phyloP scores from a whole-genome alignment of 2,888 invertebrate species.

The Patella caerulea region DNA sequence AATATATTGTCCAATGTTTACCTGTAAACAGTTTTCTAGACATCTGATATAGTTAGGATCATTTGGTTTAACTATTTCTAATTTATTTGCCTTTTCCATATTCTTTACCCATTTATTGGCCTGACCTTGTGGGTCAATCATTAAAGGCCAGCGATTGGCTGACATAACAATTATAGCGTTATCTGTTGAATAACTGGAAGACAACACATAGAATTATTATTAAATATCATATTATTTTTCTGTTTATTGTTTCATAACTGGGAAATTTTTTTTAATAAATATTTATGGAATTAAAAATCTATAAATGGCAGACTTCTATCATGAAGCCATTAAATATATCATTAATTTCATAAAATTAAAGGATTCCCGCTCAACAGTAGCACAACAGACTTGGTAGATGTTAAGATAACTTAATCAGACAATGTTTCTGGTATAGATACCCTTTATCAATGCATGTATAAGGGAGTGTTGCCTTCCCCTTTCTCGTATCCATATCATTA shows the following conservation, averaged over 20 bases:
- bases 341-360: no score
- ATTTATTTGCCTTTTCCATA: constrained; percentile 87
- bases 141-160: constrained; percentile 71
- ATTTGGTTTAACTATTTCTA: constrained; percentile 86
- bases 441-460: no score
- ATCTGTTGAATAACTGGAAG: constrained; percentile 67
- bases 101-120: constrained; percentile 96
- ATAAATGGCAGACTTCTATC: background rate
- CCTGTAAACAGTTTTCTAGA: constrained; percentile 84
- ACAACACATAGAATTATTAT: background rate
- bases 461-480: no score
- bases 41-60: constrained; percentile 85
- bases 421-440: no score
- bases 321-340: background rate
- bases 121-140: constrained; percentile 78
- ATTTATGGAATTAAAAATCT: background rate
- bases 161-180: constrained; percentile 69
- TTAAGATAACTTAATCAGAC: no score
- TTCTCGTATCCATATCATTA: background rate
- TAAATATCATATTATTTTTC: background rate
- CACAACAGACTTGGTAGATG: no score
- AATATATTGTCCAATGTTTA: constrained; percentile 50
- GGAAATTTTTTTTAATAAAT: no score
- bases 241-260: background rate
- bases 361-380: no score